These are phyloP conservation scores for Corynorhinus townsendii DNA, from an alignment of 2,113 vertebrate genomes.

Conservation along the genomic window DNA sequence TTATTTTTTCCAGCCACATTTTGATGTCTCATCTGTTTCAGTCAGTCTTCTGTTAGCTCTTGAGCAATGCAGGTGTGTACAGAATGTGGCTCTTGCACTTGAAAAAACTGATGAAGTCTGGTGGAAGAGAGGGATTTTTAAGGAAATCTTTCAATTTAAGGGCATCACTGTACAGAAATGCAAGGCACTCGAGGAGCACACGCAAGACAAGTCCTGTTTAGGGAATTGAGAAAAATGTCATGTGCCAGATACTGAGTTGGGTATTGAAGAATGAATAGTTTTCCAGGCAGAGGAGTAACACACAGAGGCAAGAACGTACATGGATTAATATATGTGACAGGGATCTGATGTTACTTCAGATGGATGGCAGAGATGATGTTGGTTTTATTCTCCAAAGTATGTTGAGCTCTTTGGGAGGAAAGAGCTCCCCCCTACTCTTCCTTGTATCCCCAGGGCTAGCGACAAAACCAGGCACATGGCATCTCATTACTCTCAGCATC, in stretches of 20 bases:
- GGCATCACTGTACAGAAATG: background rate
- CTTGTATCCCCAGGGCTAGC: background rate
- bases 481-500: background rate
- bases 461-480: too few species aligned
- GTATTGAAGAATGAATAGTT: background rate
- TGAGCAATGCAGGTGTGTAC: background rate
- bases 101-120: background rate
- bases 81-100: background rate
- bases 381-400: background rate
- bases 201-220: background rate
- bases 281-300: background rate
- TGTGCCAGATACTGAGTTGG: background rate
- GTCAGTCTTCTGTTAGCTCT: background rate
- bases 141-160: background rate
- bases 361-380: background rate
- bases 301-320: background rate
- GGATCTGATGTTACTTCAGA: background rate
- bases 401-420: background rate
- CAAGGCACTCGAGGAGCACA: background rate
- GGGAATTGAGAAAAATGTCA: background rate
- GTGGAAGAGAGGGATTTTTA: background rate
- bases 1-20: background rate
- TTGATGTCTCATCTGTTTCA: background rate
- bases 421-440: background rate
- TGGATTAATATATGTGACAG: background rate